Conservation (phyloP, 1,140 invertebrate species). For the Bombus confusus region DNA sequence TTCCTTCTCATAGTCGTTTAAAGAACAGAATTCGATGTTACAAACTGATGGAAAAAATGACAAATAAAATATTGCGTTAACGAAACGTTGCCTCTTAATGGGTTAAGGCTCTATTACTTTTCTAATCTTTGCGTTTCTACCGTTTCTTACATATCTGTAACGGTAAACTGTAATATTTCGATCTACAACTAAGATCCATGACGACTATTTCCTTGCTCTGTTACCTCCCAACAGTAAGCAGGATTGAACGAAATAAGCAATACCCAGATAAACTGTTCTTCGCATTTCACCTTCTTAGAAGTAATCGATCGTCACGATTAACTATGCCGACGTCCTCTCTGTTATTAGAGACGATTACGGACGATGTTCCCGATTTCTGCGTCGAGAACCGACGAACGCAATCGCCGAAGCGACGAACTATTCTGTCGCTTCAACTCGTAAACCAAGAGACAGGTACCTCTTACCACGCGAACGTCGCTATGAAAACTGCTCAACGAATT, state of each 20-base stretch:
- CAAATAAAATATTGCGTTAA: not conserved
- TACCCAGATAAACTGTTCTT: not conserved
- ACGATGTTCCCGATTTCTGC: slow-evolving; percentile 45
- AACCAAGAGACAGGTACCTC: slow-evolving; percentile 19
- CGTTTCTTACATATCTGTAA: not conserved
- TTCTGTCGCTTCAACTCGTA: slow-evolving; percentile 42
- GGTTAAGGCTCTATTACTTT: not conserved
- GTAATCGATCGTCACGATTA: slow-evolving; percentile 21
- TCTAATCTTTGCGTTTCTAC: not conserved
- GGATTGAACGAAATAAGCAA: slow-evolving; percentile 26
- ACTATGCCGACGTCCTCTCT: slow-evolving; percentile 34
- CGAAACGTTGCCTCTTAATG: not conserved
- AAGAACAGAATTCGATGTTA: not conserved
- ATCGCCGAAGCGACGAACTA: not conserved
- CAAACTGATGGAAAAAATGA: not conserved
- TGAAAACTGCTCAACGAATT: slow-evolving; percentile 21
- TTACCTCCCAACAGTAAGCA: slow-evolving; percentile 1
- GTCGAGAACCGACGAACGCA: slow-evolving; percentile 35
- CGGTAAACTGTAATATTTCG: not conserved
- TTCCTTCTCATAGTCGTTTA: no score
- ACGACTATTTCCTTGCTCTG: not conserved
- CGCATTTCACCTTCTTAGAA: slow-evolving; percentile 44
- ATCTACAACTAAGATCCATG: not conserved
- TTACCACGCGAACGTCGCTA: slow-evolving; percentile 2
- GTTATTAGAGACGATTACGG: slow-evolving; percentile 58